Evolutionary conservation across 2,888 invertebrate genomes (phyloP).

Genomic region (Drosophila colorata): DNA sequence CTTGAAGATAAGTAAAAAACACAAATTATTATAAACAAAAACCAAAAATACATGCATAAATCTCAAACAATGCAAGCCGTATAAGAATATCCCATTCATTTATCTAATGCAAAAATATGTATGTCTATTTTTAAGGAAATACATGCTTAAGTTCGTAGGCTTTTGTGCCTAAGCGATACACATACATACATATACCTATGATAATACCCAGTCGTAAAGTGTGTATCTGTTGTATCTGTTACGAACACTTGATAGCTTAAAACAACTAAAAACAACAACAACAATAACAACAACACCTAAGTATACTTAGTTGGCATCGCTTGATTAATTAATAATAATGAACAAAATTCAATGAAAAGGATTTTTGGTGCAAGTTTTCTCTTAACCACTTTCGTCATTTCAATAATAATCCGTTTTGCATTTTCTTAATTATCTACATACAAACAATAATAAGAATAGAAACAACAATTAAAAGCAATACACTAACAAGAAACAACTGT

Average conservation of each 20-base stretch:
- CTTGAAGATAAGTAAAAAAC: conserved; percentile 45
- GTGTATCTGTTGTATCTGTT: conserved; percentile 57
- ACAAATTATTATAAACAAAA: not conserved
- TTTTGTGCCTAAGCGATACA: conserved; percentile 18
- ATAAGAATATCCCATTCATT: conserved; percentile 25
- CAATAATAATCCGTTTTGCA: conserved; percentile 64
- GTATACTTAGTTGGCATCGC: conserved; percentile 82
- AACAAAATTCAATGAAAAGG: conserved; percentile 27
- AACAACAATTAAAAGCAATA: conserved; percentile 18
- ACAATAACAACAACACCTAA: conserved; percentile 24
- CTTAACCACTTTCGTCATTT: conserved; percentile 46
- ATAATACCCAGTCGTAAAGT: conserved; percentile 13
- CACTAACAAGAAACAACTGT: conserved; percentile 36
- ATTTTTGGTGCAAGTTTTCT: conserved; percentile 45
- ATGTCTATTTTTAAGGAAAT: conserved; percentile 13
- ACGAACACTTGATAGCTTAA: conserved; percentile 42
- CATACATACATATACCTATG: conserved; percentile 16
- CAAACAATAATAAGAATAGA: conserved; percentile 24
- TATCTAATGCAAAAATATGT: conserved; percentile 21
- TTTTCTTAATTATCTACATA: conserved; percentile 58
- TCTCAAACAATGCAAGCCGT: conserved; percentile 5
- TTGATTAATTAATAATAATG: conserved; percentile 67
- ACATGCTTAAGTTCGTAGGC: conserved; percentile 16
- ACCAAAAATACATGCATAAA: conserved; percentile 3
- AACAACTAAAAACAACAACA: conserved; percentile 14